Base-by-base conservation (phyloP, 1,140 invertebrate genomes). In the Sitophilus oryzae region DNA sequence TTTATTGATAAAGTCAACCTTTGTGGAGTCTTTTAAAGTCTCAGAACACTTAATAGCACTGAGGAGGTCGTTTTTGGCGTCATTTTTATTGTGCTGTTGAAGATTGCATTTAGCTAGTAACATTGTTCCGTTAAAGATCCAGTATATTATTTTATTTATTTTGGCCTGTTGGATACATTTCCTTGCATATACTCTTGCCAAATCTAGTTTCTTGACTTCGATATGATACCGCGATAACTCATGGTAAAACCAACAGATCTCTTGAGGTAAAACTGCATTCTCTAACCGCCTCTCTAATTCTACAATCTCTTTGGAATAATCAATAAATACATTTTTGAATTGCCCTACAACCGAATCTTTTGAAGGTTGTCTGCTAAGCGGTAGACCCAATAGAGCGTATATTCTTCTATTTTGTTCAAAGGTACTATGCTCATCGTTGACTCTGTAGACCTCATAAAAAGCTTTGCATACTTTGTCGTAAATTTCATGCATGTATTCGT, bases 121-220 rank as follows among this genome's bases (percentile, higher is more conserved):
- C 47, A 77, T 74, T 20, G 63, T 70, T 0, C 71, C 75, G 53
- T 78, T 78, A 9, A 77, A 56, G 64, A 74, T 73, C 77, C 77
- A 79, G 16, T 61, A 52, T 9, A 50, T 11, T 21, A 70, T 58
- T n/a, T 56, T 52, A n/a, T 54, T 62, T 45, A 71, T 69, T 58
- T 74, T 70, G 43, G 72, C 75, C 62, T 77, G 73, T 9, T 69
- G 61, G 23, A 77, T 75, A 54, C 76, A 78, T 46, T 76, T 73
- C 47, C 76, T 74, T 0, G 74, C 75, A 49, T 78, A 79, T 36
- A 74, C 75, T 54, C 76, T 74, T 2, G 74, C 71, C n/a, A 78
- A 61, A 23, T 77, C 74, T 59, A 72, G 77, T 61, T 76, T 74
- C 44, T 77, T 77, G 48, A 75, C 68, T n/a, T 73, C 71, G 19